A percentile compares a stretch with the other conserved stretches of the same genome.
phyloP scores from a whole-genome alignment of 2,888 invertebrate genomes.

The Conomelus anceps region DNA sequence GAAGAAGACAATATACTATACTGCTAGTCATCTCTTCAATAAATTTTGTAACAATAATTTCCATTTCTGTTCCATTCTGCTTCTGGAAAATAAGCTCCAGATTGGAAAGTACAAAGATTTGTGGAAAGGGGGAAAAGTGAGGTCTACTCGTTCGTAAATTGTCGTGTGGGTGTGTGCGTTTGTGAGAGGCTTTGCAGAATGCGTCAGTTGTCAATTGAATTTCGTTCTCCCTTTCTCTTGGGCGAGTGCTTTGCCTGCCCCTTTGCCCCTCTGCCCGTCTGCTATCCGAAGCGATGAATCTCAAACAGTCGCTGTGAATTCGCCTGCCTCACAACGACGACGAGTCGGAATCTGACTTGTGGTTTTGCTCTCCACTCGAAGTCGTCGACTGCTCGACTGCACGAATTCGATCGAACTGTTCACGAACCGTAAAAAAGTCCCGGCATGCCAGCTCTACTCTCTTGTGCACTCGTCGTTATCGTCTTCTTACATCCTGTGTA shows the following conservation, averaged over 20 bases:
- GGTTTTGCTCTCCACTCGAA: background rate
- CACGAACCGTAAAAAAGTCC: background rate
- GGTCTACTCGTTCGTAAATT: background rate
- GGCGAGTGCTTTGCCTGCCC: background rate
- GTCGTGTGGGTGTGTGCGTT: background rate
- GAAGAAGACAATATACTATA: no score
- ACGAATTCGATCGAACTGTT: background rate
- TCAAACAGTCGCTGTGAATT: background rate
- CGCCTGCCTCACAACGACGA: background rate
- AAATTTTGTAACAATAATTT: no score
- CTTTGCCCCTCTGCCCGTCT: background rate
- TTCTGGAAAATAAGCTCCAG: background rate
- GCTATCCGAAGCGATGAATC: background rate
- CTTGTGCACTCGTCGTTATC: background rate
- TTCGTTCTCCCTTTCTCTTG: background rate
- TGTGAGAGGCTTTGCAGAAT: background rate
- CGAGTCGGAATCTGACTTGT: background rate
- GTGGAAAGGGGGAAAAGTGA: background rate
- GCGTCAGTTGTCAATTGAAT: background rate
- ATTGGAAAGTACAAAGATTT: background rate
- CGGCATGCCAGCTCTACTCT: background rate
- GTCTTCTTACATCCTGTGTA: background rate
- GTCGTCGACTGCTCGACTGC: no score
- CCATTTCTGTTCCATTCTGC: background rate
- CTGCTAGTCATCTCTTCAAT: no score